phyloP scores from a whole-genome alignment of 2,888 invertebrate genomes.

The Calliopum simillimum region DNA sequence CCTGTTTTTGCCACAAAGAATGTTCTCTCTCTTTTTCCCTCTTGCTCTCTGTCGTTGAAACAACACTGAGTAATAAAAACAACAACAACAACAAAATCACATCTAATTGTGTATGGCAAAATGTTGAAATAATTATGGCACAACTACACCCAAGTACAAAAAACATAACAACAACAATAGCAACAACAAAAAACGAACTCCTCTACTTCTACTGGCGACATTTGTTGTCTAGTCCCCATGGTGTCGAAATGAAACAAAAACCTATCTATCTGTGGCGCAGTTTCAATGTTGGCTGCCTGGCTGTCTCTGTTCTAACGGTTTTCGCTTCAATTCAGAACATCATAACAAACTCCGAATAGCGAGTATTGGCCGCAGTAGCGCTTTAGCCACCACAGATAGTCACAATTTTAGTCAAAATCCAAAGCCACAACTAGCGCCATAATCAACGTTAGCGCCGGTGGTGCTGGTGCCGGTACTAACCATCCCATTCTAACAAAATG shows the following conservation, averaged over 20 bases:
- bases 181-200: conserved; percentile 52
- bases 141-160: too few species aligned
- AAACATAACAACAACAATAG: conserved; percentile 1
- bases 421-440: conserved; percentile 9
- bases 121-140: conserved; percentile 49
- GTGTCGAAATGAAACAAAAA: conserved; percentile 56
- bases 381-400: not conserved
- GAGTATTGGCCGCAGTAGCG: conserved; percentile 26
- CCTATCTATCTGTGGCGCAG: conserved; percentile 49
- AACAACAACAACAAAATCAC: conserved; percentile 43
- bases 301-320: conserved; percentile 52
- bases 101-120: conserved; percentile 35
- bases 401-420: not conserved
- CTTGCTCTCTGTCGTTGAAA: conserved; percentile 9
- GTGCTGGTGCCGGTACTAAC: conserved; percentile 49
- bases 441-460: not conserved
- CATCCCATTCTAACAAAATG: conserved; percentile 48
- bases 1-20: conserved; percentile 21
- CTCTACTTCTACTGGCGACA: conserved; percentile 57
- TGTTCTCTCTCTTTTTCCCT: too few species aligned
- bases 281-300: conserved; percentile 58
- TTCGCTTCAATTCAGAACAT: conserved; percentile 46
- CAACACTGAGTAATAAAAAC: conserved; percentile 34
- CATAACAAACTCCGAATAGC: conserved; percentile 46
- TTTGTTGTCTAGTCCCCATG: conserved; percentile 60